Conservation (phyloP, 1,140 invertebrate genomes). For the Lordiphosa stackelbergi region DNA sequence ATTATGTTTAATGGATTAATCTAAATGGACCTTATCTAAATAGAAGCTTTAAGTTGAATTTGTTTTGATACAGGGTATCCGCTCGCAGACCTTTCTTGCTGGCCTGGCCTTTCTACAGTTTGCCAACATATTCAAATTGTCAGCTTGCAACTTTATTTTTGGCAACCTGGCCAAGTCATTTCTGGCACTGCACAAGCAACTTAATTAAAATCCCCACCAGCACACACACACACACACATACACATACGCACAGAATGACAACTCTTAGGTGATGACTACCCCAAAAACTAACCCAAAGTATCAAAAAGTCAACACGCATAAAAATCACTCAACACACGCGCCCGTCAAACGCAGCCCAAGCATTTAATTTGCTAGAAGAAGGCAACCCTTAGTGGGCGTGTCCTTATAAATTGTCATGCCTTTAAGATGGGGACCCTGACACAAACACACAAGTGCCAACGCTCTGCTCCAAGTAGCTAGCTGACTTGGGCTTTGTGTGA, state of each 20-base stretch:
- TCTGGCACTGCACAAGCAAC: slow-evolving; percentile 35
- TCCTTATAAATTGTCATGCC: slow-evolving; percentile 53
- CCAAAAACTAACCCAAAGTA: slow-evolving; percentile 25
- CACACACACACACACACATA: slow-evolving; percentile 8
- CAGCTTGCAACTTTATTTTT: slow-evolving; percentile 49
- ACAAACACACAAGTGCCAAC: slow-evolving; percentile 32
- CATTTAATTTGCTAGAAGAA: slow-evolving; percentile 29
- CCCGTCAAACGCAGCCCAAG: slow-evolving; percentile 50
- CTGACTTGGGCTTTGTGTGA: slow-evolving; percentile 5
- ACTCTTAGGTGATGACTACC: slow-evolving; percentile 12
- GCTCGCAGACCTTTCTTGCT: no score
- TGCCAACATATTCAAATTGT: no score
- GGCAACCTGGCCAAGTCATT: slow-evolving; percentile 29
- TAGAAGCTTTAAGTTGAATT: no score
- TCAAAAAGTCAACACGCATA: slow-evolving; percentile 52
- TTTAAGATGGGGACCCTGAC: slow-evolving; percentile 50
- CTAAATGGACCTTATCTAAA: no score
- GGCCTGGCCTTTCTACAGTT: no score
- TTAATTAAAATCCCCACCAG: slow-evolving; percentile 57
- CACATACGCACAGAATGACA: slow-evolving; percentile 3
- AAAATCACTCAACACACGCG: slow-evolving; percentile 58
- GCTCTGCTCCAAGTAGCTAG: not conserved
- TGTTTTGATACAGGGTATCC: no score
- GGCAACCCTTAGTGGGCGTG: slow-evolving; percentile 26
- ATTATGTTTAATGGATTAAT: no score